A percentile compares a stretch with the other conserved stretches of the same genome.
Conservation (phyloP, 1,140 invertebrate species). For the Arion vulgaris region DNA sequence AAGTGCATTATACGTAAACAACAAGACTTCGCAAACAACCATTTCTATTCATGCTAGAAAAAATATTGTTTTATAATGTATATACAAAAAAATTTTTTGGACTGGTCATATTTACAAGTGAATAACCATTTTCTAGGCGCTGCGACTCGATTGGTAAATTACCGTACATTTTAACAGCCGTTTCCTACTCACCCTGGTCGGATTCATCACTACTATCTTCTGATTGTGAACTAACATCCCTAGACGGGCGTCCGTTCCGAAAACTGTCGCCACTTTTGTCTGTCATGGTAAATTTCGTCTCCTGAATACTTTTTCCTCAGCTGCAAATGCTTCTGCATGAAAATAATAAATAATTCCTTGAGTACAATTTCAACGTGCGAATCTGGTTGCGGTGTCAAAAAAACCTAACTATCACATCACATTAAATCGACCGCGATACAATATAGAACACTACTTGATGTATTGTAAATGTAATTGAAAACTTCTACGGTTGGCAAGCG, state of each 20-base stretch:
- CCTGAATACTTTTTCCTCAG: slow-evolving; percentile 22
- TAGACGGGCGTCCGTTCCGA: slow-evolving; percentile 87
- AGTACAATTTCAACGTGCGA: not conserved
- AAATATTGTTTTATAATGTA: too few species aligned
- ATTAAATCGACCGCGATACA: not conserved
- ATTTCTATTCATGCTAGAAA: too few species aligned
- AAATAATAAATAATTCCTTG: slow-evolving; percentile 15
- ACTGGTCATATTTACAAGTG: too few species aligned
- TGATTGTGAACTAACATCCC: slow-evolving; percentile 89
- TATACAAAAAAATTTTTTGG: too few species aligned
- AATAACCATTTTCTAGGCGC: not conserved
- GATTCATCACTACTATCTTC: slow-evolving; percentile 75
- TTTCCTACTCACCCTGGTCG: slow-evolving; percentile 64
- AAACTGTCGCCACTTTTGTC: slow-evolving; percentile 86
- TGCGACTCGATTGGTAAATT: not conserved
- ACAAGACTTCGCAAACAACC: too few species aligned
- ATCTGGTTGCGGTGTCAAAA: not conserved
- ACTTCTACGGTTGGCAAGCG: too few species aligned
- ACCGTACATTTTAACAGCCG: slow-evolving; percentile 8
- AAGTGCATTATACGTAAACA: not conserved
- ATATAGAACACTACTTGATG: not conserved
- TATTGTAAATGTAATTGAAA: not conserved
- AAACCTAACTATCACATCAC: not conserved
- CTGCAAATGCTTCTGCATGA: slow-evolving; percentile 20
- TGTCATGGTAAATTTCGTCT: slow-evolving; percentile 81